phyloP scores from a whole-genome alignment of 2,888 invertebrate species.

The Cataglyphis rosenhaueri region DNA sequence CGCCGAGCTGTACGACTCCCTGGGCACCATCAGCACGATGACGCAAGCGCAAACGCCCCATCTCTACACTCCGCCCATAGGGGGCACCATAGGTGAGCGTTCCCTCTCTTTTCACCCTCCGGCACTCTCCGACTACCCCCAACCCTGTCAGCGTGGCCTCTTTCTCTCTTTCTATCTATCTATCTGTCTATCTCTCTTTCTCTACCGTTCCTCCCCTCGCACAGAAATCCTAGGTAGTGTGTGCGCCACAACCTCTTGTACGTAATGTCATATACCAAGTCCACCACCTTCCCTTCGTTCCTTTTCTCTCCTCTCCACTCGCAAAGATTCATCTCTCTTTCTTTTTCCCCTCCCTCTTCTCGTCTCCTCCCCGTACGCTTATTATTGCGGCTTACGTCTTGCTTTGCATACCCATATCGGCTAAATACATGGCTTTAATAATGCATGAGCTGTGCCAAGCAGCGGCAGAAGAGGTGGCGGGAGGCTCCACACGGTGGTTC shows the following conservation, averaged over 20 bases:
- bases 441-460: slow-evolving; percentile 85
- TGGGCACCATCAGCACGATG: slow-evolving; percentile 91
- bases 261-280: slow-evolving; percentile 63
- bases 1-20: slow-evolving; percentile 89
- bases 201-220: slow-evolving; percentile 57
- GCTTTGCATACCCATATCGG: slow-evolving; percentile 83
- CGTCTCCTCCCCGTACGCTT: slow-evolving; percentile 75
- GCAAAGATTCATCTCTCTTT: slow-evolving; percentile 29
- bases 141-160: slow-evolving; percentile 18
- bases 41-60: slow-evolving; percentile 90
- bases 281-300: slow-evolving; percentile 51
- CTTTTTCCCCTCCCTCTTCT: slow-evolving; percentile 50
- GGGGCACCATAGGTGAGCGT: slow-evolving; percentile 89
- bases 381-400: slow-evolving; percentile 82
- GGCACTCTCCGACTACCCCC: slow-evolving; percentile 56
- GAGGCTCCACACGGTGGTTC: slow-evolving; percentile 82
- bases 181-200: slow-evolving; percentile 16
- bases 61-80: slow-evolving; percentile 93
- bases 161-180: slow-evolving; percentile 27
- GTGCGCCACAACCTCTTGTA: slow-evolving; percentile 71
- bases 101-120: slow-evolving; percentile 49
- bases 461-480: slow-evolving; percentile 84
- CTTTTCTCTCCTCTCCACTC: slow-evolving; percentile 18
- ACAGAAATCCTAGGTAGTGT: slow-evolving; percentile 70
- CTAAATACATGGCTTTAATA: slow-evolving; percentile 83